A percentile compares a stretch with the other conserved stretches of the same genome.
phyloP scores from a whole-genome alignment of 2,888 invertebrate genomes.

The Galerucella nymphaeae region DNA sequence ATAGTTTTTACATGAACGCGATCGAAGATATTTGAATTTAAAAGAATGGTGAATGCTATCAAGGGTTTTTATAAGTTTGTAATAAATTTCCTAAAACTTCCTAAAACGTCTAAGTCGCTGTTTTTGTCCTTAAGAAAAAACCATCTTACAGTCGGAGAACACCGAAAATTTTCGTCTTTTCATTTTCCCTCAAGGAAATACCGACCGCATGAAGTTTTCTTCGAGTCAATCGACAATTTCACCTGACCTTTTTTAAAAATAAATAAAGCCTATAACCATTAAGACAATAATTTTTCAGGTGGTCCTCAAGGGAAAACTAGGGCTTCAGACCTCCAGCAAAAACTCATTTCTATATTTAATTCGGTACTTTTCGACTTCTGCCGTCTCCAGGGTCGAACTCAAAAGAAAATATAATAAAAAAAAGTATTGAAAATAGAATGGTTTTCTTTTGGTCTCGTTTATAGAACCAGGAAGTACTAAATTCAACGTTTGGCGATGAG shows the following conservation, averaged over 20 bases:
- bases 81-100: no score
- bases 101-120: neutral
- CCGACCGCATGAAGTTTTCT: neutral
- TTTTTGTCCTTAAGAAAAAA: neutral
- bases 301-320: slow-evolving; percentile 11
- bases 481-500: no score
- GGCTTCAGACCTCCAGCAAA: slow-evolving; percentile 37
- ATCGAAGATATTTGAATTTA: no score
- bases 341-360: slow-evolving; percentile 62
- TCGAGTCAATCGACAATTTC: slow-evolving; percentile 7
- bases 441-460: no score
- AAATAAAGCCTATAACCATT: slow-evolving; percentile 46
- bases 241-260: slow-evolving; percentile 32
- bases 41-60: no score
- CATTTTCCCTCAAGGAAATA: slow-evolving; percentile 7
- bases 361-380: slow-evolving; percentile 53
- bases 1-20: no score
- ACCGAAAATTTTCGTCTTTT: neutral
- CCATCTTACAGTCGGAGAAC: neutral
- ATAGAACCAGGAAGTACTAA: no score
- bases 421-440: no score
- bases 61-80: no score
- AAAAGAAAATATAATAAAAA: neutral
- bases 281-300: slow-evolving; percentile 54
- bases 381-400: slow-evolving; percentile 17